Base-by-base conservation (phyloP, 2,113 vertebrate genomes). In the Crypturellus undulatus region DNA sequence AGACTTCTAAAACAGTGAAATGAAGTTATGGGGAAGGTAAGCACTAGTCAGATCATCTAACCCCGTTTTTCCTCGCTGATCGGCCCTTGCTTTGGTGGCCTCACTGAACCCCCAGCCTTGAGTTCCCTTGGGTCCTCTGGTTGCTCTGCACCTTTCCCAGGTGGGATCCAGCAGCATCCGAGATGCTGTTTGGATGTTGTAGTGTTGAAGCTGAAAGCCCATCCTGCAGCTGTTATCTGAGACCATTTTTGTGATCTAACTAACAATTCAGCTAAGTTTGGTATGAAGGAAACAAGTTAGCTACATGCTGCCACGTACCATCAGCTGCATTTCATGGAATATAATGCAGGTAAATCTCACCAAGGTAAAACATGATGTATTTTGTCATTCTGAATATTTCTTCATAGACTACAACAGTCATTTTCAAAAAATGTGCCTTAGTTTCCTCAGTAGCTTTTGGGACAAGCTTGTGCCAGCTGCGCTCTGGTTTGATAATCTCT, bases 211-310 rank as follows among this genome's bases (percentile, higher is more conserved):
- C 49, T 32, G 14, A 32, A 47, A 60, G 43, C 0, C 21, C 59
- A 12, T 43, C n/a, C 63, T 77, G 59, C 73, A 78, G 75, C 82
- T 58, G 60, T 10, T 5, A 54, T 52, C 11, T 15, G 24, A 47
- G 85, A 14, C 62, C 71, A 6, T 20, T 26, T 20, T 30, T 69
- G 76, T 4, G n/a, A 1, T 15, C 36, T 45, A 64, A n/a, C n/a
- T 12, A 20, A 12, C 64, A 14, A 0, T 54, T 52, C 47, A 65
- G 69, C 64, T 24, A 10, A 19, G 49, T 26, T 7, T 24, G 24
- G 8, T 1, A 0, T 0, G 2, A 0, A 36, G 81, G 52, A 49
- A 30, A 59, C 49, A 59, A 45, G 45, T 58, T 13, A 72, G 75
- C 75, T 75, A 56, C 70, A 9, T 8, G 9, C 9, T 42, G 40